Percentiles rank a stretch among this genome's conserved stretches.
phyloP scores from a whole-genome alignment of 2,888 invertebrate species.

The Oasisia sp. region DNA sequence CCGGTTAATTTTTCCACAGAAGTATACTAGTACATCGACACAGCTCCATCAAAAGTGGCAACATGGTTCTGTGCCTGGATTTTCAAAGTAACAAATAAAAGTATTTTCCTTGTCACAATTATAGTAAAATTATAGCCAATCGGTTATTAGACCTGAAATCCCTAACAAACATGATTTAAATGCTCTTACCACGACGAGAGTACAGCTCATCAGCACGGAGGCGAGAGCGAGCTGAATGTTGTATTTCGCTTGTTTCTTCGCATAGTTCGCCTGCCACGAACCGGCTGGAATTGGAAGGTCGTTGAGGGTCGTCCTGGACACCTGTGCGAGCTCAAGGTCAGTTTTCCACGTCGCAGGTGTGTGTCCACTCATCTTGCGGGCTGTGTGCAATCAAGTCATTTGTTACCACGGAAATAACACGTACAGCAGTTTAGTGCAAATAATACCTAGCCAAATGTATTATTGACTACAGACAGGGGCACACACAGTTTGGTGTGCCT shows the following conservation, averaged over 20 bases:
- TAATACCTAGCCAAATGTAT: no score
- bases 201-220: background rate
- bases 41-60: no score
- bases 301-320: constrained; percentile 14
- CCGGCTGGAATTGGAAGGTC: constrained; percentile 22
- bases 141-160: no score
- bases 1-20: no score
- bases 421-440: no score
- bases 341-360: constrained; percentile 9
- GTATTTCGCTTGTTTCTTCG: constrained; percentile 19
- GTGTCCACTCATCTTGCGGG: constrained; percentile 20
- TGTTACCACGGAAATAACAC: background rate
- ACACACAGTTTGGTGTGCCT: no score
- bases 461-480: no score
- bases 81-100: no score
- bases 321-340: constrained; percentile 14
- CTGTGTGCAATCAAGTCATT: background rate
- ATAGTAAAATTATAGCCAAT: no score
- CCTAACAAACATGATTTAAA: background rate
- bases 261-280: constrained; percentile 22
- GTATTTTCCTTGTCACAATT: no score
- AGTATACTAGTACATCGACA: no score
- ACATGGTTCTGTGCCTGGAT: no score
- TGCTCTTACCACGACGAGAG: background rate
- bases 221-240: constrained; percentile 19